Evolutionary conservation across 1,140 invertebrate genomes (phyloP), one percentile per base, ranked within the genome.

Genomic region (Ips nitidus): DNA sequence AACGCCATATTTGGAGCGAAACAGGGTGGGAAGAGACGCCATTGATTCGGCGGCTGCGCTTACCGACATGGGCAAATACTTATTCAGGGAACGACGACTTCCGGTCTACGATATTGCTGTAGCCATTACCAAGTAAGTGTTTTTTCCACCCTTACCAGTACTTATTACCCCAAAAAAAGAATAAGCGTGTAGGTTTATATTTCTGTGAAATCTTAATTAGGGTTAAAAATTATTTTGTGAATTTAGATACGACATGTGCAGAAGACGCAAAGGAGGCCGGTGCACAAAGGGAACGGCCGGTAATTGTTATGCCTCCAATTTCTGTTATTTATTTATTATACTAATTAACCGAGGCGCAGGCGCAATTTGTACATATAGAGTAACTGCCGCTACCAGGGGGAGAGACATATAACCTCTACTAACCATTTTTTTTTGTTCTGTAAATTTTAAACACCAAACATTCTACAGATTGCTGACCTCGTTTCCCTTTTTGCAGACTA

Each of bases 61-160:
- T 45, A 97, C 94, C 59, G 95, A 97, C 82, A 95, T 97, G 93
- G 95, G 94, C 79, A 97, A 97, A 87, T 97, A 97, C 86, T 86
- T 97, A 76, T 97, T 96, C 86, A 88, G 94, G 79, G 94, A 97
- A 83, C 86, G 94, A 79, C 84, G 94, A 79, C 86, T 97, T 78
- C 95, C 95, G 59, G 94, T 96, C 55, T 97, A 97, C 82, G 95
- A 97, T 79, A 94, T 97, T 69, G 95, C 95, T 40, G 94, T 97
- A 67, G 94, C 94, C 53, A 94, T 97, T 71, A 97, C 95, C 76
- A 97, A 97, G 93, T 95, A 76, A 76, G 78, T 50, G 22, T 47
- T 69, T 43, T 22, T 55, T 55, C n/a, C 22, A 22, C 22, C 22
- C 22, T 22, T 6, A 41, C 3, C 2, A 22, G 22, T 22, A 22